Evolutionary conservation across 2,113 vertebrate genomes (phyloP).

Genomic region (Zapus hudsonius): DNA sequence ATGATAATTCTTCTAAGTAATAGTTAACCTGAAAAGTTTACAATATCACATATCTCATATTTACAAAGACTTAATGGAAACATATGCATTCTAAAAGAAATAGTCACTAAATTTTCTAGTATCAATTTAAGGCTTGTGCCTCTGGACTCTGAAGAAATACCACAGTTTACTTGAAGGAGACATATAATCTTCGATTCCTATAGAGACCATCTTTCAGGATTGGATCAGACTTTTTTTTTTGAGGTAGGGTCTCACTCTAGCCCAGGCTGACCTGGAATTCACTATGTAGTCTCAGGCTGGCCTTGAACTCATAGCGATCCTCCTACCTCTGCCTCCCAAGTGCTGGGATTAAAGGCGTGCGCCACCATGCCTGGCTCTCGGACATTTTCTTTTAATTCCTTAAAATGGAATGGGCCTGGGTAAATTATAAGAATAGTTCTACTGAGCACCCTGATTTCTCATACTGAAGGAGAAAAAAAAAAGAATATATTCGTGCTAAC

Average conservation of each 20-base stretch:
- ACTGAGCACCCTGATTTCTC: neutral
- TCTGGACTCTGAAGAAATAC: neutral
- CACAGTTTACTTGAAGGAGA: neutral
- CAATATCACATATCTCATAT: neutral
- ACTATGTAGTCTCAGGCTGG: no score
- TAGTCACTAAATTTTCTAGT: neutral
- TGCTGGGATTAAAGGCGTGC: no score
- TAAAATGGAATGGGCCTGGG: neutral
- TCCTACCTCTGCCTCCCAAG: no score
- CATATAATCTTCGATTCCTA: neutral
- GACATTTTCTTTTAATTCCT: neutral
- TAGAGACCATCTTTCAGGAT: neutral
- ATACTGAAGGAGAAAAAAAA: neutral
- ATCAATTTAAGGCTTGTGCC: neutral
- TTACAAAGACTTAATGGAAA: no score
- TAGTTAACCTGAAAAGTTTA: no score
- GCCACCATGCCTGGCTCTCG: no score
- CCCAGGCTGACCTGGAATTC: no score
- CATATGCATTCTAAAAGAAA: rapidly evolving
- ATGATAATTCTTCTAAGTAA: neutral
- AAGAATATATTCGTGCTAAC: no score
- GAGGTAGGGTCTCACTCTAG: no score
- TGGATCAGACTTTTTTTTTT: no score
- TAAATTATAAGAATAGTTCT: neutral
- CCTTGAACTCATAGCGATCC: no score